Evolutionary conservation across 2,113 vertebrate species (phyloP).

Genomic region (Rhipidura dahli): DNA sequence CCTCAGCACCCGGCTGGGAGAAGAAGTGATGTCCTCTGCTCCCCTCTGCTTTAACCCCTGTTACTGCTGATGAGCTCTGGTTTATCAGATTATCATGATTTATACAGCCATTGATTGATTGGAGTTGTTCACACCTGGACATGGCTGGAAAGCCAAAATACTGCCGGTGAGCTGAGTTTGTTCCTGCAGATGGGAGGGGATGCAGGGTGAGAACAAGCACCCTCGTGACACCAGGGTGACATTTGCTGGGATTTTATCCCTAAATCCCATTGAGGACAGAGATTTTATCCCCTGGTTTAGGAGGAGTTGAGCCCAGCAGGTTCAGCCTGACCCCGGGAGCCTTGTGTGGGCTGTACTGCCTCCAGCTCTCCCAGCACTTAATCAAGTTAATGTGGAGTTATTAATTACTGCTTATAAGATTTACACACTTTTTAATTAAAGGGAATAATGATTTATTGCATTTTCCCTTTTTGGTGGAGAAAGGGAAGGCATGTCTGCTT

Average conservation of each 20-base stretch:
- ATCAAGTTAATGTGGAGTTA: background rate
- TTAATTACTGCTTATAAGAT: conserved; percentile 1
- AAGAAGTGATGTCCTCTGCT: background rate
- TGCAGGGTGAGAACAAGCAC: background rate
- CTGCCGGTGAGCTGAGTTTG: background rate
- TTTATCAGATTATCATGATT: background rate
- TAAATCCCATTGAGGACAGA: background rate
- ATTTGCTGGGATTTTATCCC: background rate
- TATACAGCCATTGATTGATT: background rate
- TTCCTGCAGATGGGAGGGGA: background rate
- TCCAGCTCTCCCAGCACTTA: background rate
- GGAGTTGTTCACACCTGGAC: background rate
- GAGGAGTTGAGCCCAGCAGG: background rate
- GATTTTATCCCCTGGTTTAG: background rate
- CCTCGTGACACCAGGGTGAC: background rate
- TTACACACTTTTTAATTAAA: background rate
- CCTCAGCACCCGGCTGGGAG: background rate
- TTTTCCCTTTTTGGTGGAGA: background rate
- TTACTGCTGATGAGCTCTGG: background rate
- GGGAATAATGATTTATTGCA: background rate
- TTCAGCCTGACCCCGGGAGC: background rate
- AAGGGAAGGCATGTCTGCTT: background rate
- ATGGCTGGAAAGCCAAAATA: background rate
- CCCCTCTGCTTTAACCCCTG: background rate
- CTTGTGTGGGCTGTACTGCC: rapidly evolving